Base-by-base conservation (phyloP, 2,113 vertebrate species). In the Etheostoma cragini region DNA sequence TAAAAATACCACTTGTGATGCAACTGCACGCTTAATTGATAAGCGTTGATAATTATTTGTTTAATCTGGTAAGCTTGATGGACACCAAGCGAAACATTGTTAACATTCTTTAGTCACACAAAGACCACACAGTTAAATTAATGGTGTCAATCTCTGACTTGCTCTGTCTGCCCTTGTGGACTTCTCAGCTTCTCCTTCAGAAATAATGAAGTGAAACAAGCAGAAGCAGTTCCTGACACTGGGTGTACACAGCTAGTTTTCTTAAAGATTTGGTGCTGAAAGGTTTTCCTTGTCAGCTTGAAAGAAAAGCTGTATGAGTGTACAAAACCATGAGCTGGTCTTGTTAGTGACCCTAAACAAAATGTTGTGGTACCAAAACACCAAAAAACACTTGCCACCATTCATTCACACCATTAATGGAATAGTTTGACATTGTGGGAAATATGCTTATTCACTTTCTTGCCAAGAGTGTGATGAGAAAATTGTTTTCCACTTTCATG, bases 81-180 rank as follows among this genome's bases (percentile, higher is more conserved):
- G 69, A 72, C 64, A 54, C 5, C 16, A 0, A 26, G 33, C 16
- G n/a, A 45, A 46, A 56, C 58, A 53, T 53, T 42, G 21, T 35
- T n/a, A 70, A 14, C 50, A 46, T 62, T 19, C 35, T 63, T 62
- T 13, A 15, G 19, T 53, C 71, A 42, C 57, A 72, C 68, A 88
- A 26, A 74, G 14, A 4, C 62, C 38, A 62, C 58, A 58, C 24
- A 63, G 72, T 73, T 82, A 17, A 45, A 72, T 64, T 54, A 70
- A 72, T 76, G 69, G 89, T 86, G 85, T 89, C 83, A 73, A 8
- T 64, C 88, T 87, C 85, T 54, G 77, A 68, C 68, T 54, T 19
- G 42, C 71, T 62, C 74, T 14, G 67, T 76, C 67, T 50, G 77
- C 78, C 26, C 71, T 35, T 5, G 46, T 68, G 72, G 38, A 70